Conservation (phyloP, 2,888 invertebrate genomes). For the Acronicta alni region DNA sequence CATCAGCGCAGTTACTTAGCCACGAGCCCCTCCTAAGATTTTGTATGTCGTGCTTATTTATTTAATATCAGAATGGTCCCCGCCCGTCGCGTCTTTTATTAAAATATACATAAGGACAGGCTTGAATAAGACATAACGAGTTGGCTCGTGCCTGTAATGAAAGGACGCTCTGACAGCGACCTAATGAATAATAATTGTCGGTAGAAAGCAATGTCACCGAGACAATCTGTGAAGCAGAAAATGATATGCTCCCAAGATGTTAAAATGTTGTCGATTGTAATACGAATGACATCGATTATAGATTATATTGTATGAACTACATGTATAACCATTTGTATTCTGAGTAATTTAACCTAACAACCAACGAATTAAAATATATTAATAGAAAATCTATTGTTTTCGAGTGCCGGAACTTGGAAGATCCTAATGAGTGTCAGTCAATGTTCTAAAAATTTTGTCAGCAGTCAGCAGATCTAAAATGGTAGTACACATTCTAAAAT, state of each 20-base stretch:
- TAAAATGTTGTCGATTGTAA: constrained; percentile 18
- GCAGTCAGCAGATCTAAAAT: too few species aligned
- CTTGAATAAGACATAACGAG: constrained; percentile 82
- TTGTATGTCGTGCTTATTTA: constrained; percentile 43
- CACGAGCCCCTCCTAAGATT: constrained; percentile 8
- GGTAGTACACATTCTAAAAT: too few species aligned
- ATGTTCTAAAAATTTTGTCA: too few species aligned
- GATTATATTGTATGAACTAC: not conserved
- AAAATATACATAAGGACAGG: constrained; percentile 73
- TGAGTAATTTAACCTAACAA: too few species aligned
- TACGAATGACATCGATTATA: not conserved
- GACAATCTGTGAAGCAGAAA: constrained; percentile 63
- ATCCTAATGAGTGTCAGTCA: too few species aligned
- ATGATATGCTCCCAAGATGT: constrained; percentile 47
- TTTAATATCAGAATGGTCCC: constrained; percentile 45
- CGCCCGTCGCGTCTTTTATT: constrained; percentile 70
- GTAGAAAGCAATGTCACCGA: constrained; percentile 65
- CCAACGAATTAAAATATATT: too few species aligned
- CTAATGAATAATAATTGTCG: constrained; percentile 84
- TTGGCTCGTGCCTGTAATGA: constrained; percentile 72
- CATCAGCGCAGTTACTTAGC: too few species aligned
- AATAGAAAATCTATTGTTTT: too few species aligned
- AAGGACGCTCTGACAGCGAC: constrained; percentile 71
- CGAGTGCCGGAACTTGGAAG: too few species aligned
- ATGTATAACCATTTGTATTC: too few species aligned